Evolutionary conservation across 2,113 vertebrate genomes (phyloP), one percentile per base, ranked within the genome.

Genomic region (Vombatus ursinus): DNA sequence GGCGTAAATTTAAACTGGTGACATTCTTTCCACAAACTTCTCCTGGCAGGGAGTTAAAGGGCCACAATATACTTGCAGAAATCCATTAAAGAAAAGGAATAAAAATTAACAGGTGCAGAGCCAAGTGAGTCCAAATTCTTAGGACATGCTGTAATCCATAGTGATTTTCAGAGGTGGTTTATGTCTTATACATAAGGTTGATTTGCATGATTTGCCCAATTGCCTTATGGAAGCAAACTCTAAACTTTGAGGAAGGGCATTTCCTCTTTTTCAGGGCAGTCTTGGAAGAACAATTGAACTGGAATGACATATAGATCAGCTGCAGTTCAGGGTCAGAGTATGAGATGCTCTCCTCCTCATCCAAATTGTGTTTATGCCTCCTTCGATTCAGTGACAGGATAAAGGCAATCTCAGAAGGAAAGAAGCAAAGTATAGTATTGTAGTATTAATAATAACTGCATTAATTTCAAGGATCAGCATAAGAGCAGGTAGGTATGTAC

Each of bases 1-100:
- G 68, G 91, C 90, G 90, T 25, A 95, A 96, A 97, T 97, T 96
- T 92, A 50, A 92, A 22, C 77, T 91, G 84, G 28, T 48, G 95
- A 51, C 26, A 95, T 96, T 50, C 90, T 90, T 50, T 50, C 92
- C 54, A 44, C 61, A 93, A 94, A 95, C 91, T 92, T 96, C 92
- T 95, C 0, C 23, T 37, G 52, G 57, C 50, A 95, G 54, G 5
- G 90, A 96, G 92, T 93, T 84, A 84, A 84, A 84, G 8, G 68
- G 68, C 90, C 44, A 11, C 91, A 96, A 90, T 51, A 68, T 94
- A 57, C n/a, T 52, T 0, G 92, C 2, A 12, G 50, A 94, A 11
- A 97, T 91, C 14, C 12, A 94, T 37, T 10, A 96, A 95, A 92
- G 91, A 95, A 54, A 96, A 54, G 24, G 51, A 28, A 54, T 51